phyloP scores from a whole-genome alignment of 2,113 vertebrate species.

The Misgurnus anguillicaudatus region DNA sequence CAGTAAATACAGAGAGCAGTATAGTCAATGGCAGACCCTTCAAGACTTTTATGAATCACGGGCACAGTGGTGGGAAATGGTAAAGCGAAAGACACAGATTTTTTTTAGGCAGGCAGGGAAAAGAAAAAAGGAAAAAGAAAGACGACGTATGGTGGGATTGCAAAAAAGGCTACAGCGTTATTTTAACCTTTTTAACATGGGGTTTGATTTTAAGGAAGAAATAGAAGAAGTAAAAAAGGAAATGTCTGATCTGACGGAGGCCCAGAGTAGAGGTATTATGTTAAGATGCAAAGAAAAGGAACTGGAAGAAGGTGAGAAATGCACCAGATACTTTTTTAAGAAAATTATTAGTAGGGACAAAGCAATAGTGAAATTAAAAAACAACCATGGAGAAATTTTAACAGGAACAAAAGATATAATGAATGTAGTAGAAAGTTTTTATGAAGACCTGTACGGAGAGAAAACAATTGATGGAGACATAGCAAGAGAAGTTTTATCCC shows the following conservation, averaged over 20 bases:
- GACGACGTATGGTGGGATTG: slow-evolving; percentile 20
- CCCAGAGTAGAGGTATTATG: neutral
- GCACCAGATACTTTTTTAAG: neutral
- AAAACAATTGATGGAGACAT: too few relatives aligned
- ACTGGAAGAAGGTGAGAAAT: slow-evolving; percentile 31
- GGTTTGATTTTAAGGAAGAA: slow-evolving; percentile 34
- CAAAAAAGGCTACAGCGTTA: neutral
- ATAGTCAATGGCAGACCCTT: slow-evolving; percentile 22
- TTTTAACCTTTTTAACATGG: slow-evolving; percentile 6
- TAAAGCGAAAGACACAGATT: slow-evolving; percentile 21
- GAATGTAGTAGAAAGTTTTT: too few relatives aligned
- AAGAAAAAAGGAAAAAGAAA: neutral
- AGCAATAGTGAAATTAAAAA: too few relatives aligned
- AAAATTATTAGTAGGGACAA: too few relatives aligned
- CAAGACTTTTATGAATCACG: slow-evolving; percentile 5
- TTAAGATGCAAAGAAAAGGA: slow-evolving; percentile 24
- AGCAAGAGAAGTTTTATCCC: too few relatives aligned
- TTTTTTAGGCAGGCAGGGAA: slow-evolving; percentile 31
- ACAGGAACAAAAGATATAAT: too few relatives aligned
- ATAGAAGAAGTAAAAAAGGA: slow-evolving; percentile 11
- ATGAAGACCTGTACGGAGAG: too few relatives aligned
- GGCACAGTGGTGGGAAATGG: neutral
- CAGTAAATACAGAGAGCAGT: neutral
- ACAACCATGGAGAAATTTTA: too few relatives aligned
- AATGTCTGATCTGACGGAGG: slow-evolving; percentile 8